Percentiles rank a stretch among this genome's conserved stretches.
These are phyloP conservation scores for Euzetes globulus DNA, from an alignment of 2,888 invertebrate genomes.

Conservation along the genomic window DNA sequence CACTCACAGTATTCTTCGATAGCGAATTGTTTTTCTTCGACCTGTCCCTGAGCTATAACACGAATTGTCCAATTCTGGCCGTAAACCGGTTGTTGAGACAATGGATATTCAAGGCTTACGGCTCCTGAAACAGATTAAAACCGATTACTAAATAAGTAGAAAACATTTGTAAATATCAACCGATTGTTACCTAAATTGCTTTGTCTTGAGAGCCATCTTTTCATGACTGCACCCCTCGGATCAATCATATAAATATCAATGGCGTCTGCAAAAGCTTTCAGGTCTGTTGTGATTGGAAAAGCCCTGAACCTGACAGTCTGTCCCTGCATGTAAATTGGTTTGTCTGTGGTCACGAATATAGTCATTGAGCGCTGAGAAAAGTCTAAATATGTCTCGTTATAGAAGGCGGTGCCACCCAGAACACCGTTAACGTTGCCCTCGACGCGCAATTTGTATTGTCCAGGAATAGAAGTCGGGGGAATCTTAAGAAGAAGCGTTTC, in stretches of 20 bases:
- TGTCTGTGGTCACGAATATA: conserved; percentile 88
- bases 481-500: conserved; percentile 52
- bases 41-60: conserved; percentile 77
- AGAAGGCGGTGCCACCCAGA: conserved; percentile 76
- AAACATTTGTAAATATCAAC: background rate
- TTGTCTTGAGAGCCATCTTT: conserved; percentile 85
- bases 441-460: conserved; percentile 72
- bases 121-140: conserved; percentile 58
- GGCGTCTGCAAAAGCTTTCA: conserved; percentile 81
- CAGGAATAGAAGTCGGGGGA: conserved; percentile 71
- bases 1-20: conserved; percentile 79
- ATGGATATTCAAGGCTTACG: conserved; percentile 79
- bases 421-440: conserved; percentile 71
- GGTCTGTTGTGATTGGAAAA: conserved; percentile 83
- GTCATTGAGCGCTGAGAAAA: conserved; percentile 89
- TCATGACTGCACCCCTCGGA: conserved; percentile 75
- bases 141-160: background rate
- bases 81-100: conserved; percentile 83
- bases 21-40: conserved; percentile 72
- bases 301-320: conserved; percentile 80
- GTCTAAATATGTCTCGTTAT: conserved; percentile 72
- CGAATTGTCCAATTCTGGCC: conserved; percentile 79
- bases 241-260: conserved; percentile 87
- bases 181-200: conserved; percentile 47
- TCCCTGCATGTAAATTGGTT: conserved; percentile 87